Conservation (phyloP, 2,113 vertebrate genomes). For the Piaya cayana region DNA sequence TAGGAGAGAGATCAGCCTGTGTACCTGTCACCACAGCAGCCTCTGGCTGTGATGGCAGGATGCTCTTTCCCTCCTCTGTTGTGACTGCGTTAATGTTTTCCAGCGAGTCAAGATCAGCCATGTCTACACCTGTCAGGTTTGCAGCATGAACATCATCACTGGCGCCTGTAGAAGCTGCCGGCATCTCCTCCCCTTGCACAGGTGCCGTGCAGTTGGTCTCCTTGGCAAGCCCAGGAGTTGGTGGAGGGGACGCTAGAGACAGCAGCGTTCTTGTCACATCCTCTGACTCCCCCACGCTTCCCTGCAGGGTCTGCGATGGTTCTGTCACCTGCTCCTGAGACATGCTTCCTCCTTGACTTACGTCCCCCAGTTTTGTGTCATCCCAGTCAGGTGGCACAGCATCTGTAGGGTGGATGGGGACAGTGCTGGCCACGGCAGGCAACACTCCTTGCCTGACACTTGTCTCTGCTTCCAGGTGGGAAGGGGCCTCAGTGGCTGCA, state of each 20-base stretch:
- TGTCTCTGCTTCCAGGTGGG: background rate
- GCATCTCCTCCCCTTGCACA: background rate
- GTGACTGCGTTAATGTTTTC: background rate
- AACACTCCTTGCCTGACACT: background rate
- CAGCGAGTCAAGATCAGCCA: background rate
- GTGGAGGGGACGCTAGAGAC: background rate
- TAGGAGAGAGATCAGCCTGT: constrained; percentile 15
- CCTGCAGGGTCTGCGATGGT: background rate
- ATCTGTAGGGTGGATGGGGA: background rate
- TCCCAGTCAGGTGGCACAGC: constrained; percentile 69
- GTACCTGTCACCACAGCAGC: constrained; percentile 20
- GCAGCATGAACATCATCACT: background rate
- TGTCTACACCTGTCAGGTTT: background rate
- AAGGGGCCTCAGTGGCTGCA: background rate
- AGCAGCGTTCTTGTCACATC: background rate
- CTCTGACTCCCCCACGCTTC: background rate
- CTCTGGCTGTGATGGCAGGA: background rate
- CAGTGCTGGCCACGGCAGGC: background rate
- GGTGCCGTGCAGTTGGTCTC: background rate
- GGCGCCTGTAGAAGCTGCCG: background rate
- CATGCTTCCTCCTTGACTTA: background rate
- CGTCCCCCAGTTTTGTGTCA: constrained; percentile 69
- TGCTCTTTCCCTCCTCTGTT: background rate
- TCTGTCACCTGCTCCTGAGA: background rate
- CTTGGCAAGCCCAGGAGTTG: background rate